These are phyloP conservation scores for Butorides virescens DNA, from an alignment of 2,113 vertebrate species.

Conservation along the genomic window DNA sequence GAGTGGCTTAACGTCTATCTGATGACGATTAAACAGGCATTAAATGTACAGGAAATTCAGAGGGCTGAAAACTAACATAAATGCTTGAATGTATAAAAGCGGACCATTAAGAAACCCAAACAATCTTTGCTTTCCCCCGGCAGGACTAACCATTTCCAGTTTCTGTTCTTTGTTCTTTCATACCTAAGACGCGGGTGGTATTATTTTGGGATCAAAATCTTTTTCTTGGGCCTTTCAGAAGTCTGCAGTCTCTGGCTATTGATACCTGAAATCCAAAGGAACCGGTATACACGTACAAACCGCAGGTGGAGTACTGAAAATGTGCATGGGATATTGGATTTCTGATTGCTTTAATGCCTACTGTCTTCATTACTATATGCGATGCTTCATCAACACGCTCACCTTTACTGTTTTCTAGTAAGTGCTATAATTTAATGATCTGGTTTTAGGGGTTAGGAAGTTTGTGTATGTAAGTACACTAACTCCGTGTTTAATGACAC, in stretches of 20 bases:
- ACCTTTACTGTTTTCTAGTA: conserved; percentile 20
- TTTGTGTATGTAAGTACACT: conserved; percentile 57
- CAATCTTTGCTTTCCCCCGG: not conserved
- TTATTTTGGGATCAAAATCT: not conserved
- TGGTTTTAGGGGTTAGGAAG: conserved; percentile 63
- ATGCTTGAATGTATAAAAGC: not conserved
- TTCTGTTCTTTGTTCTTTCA: not conserved
- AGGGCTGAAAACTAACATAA: not conserved
- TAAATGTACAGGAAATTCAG: conserved; percentile 10
- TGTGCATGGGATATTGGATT: not conserved
- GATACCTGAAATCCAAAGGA: not conserved
- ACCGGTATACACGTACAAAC: not conserved
- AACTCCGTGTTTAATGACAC: conserved; percentile 62
- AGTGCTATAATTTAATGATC: conserved; percentile 45
- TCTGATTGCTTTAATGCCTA: not conserved
- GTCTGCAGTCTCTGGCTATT: not conserved
- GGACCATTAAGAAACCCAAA: not conserved
- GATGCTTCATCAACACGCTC: conserved; percentile 19
- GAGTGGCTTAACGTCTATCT: conserved; percentile 18
- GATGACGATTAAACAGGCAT: not conserved
- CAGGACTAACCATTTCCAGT: not conserved
- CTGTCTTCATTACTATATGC: not conserved
- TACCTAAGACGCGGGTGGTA: not conserved
- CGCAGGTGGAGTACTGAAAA: not conserved
- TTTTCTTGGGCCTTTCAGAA: not conserved